These are phyloP conservation scores for Megalopta genalis DNA, from an alignment of 1,140 invertebrate species.

Conservation along the genomic window DNA sequence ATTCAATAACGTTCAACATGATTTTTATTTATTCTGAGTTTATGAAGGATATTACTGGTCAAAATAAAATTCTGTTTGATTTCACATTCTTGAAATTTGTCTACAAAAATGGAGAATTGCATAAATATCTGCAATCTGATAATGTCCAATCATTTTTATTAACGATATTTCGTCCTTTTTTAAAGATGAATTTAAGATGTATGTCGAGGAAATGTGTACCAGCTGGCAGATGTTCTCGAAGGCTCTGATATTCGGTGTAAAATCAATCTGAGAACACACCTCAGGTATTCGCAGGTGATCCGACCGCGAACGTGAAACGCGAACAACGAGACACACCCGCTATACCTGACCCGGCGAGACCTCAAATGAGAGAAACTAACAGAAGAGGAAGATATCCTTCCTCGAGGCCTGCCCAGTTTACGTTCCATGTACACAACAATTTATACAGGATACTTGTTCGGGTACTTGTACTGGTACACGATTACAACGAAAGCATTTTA, in stretches of 20 bases:
- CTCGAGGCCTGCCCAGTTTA: conserved; percentile 25
- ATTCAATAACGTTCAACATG: no score
- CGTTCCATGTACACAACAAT: neutral
- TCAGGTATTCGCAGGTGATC: neutral
- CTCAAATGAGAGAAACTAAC: conserved; percentile 18
- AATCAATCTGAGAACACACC: neutral
- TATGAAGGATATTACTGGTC: no score
- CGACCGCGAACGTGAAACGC: neutral
- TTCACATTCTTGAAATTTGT: no score
- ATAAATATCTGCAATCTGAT: no score
- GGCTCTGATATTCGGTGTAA: neutral
- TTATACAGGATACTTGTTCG: neutral
- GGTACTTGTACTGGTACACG: neutral
- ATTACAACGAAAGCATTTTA: neutral
- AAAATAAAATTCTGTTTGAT: no score
- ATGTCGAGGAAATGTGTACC: neutral
- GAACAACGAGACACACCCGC: conserved; percentile 34
- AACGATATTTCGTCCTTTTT: no score
- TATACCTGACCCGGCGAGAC: conserved; percentile 43
- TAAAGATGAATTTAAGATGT: no score
- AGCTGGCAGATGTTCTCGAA: neutral
- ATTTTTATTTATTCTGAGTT: no score
- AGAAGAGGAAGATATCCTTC: conserved; percentile 25
- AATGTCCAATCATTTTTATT: no score
- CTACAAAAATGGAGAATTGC: no score